These are phyloP conservation scores for Biston betularia DNA, from an alignment of 2,888 invertebrate species.

Conservation along the genomic window DNA sequence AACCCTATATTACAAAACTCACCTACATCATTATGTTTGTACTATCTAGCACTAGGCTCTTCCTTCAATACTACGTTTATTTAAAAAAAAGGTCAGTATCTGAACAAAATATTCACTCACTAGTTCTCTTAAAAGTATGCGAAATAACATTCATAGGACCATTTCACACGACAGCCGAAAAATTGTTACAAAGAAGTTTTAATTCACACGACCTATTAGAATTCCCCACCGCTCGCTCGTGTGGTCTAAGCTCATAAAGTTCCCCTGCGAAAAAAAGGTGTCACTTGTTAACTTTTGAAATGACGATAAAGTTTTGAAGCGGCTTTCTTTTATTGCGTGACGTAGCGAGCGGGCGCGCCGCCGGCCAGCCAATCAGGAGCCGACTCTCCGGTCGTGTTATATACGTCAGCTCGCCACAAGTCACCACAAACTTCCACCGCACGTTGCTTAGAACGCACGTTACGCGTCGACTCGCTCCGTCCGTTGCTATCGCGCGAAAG, in stretches of 20 bases:
- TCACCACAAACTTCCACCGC: slow-evolving; percentile 68
- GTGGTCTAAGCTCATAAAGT: slow-evolving; percentile 29
- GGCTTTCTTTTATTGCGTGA: slow-evolving; percentile 71
- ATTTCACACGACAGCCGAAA: neutral
- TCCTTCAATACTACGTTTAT: too few species aligned
- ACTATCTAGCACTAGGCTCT: too few species aligned
- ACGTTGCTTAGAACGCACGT: slow-evolving; percentile 69
- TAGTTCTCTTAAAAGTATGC: too few species aligned
- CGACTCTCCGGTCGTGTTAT: slow-evolving; percentile 60
- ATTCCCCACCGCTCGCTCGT: neutral
- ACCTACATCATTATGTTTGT: too few species aligned
- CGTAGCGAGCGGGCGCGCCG: slow-evolving; percentile 75
- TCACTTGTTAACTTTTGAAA: slow-evolving; percentile 41
- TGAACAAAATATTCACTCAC: too few species aligned
- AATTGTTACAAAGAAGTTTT: neutral
- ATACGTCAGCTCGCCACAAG: slow-evolving; percentile 66
- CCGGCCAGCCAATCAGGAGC: slow-evolving; percentile 62
- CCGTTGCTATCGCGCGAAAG: slow-evolving; percentile 56
- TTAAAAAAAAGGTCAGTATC: too few species aligned
- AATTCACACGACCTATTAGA: neutral
- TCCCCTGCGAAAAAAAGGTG: slow-evolving; percentile 39
- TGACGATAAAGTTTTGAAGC: slow-evolving; percentile 54
- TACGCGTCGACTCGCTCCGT: slow-evolving; percentile 33
- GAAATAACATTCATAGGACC: neutral
- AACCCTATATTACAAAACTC: too few species aligned